A percentile compares a stretch with the other conserved stretches of the same genome.
These are phyloP conservation scores for Ectropis grisescens DNA, from an alignment of 1,140 invertebrate genomes.

Conservation along the genomic window DNA sequence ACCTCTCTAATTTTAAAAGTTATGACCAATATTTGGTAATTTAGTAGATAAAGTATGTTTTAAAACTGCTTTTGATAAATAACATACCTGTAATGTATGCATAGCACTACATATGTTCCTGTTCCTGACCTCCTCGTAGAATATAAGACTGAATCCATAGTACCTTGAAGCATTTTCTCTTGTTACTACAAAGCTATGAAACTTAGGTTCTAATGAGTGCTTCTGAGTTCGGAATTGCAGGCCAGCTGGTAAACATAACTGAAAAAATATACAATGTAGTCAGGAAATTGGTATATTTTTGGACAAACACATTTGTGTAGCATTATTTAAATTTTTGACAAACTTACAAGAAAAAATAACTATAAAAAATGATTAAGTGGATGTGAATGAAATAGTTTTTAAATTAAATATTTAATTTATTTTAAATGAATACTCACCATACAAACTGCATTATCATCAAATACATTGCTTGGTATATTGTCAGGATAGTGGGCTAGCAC, in stretches of 20 bases:
- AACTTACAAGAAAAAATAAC: slow-evolving; percentile 3
- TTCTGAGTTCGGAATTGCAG: slow-evolving; percentile 95
- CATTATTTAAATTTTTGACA: too few relatives aligned
- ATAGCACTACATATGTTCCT: slow-evolving; percentile 93
- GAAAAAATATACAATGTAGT: slow-evolving; percentile 26
- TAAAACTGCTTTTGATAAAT: too few relatives aligned
- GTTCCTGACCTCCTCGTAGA: slow-evolving; percentile 95
- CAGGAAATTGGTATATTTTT: background rate
- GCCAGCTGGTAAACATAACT: slow-evolving; percentile 95
- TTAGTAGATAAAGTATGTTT: too few relatives aligned
- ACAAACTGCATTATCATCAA: slow-evolving; percentile 94
- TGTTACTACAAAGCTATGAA: slow-evolving; percentile 98
- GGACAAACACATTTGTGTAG: too few relatives aligned
- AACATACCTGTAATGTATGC: slow-evolving; percentile 87
- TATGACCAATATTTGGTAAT: too few relatives aligned
- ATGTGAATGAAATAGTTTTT: too few relatives aligned
- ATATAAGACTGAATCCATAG: slow-evolving; percentile 94
- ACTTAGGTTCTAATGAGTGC: slow-evolving; percentile 87
- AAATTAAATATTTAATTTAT: too few relatives aligned
- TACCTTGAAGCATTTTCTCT: slow-evolving; percentile 94
- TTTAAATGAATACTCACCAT: too few relatives aligned
- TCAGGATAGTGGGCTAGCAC: slow-evolving; percentile 96
- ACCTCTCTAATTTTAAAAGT: too few relatives aligned
- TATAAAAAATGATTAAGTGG: slow-evolving; percentile 1
- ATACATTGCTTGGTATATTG: slow-evolving; percentile 90